phyloP scores from a whole-genome alignment of 2,113 vertebrate species.

The Phocoena sinus region DNA sequence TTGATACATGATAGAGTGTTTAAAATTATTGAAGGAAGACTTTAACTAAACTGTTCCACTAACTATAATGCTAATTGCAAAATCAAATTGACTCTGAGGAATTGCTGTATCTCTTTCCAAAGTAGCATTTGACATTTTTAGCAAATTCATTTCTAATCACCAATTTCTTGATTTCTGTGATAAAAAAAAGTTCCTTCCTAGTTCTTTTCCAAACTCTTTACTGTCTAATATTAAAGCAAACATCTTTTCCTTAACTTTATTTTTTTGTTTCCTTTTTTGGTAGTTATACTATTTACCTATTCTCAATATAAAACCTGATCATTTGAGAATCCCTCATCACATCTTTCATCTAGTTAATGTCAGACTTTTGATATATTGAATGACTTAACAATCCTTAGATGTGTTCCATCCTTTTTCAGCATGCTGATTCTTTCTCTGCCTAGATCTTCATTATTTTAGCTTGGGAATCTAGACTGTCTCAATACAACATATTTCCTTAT shows the following conservation, averaged over 20 bases:
- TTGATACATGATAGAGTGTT: background rate
- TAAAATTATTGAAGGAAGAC: background rate
- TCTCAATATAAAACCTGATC: background rate
- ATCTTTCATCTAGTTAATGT: background rate
- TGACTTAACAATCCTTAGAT: background rate
- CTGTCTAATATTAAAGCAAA: background rate
- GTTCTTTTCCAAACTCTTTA: background rate
- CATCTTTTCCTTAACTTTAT: background rate
- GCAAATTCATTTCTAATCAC: background rate
- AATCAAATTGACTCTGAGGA: background rate
- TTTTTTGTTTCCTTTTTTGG: background rate
- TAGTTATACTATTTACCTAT: background rate
- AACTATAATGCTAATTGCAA: background rate
- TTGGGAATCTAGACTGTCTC: background rate
- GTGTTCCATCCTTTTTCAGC: background rate
- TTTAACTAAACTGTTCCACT: background rate
- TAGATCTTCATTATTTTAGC: background rate
- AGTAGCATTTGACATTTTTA: background rate
- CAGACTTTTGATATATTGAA: background rate
- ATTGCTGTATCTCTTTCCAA: background rate
- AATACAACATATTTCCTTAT: background rate
- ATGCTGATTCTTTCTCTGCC: background rate
- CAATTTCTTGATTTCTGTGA: background rate
- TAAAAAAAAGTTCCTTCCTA: background rate
- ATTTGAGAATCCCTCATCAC: background rate